Conservation (phyloP, 2,888 invertebrate species). For the Rhagium mordax region DNA sequence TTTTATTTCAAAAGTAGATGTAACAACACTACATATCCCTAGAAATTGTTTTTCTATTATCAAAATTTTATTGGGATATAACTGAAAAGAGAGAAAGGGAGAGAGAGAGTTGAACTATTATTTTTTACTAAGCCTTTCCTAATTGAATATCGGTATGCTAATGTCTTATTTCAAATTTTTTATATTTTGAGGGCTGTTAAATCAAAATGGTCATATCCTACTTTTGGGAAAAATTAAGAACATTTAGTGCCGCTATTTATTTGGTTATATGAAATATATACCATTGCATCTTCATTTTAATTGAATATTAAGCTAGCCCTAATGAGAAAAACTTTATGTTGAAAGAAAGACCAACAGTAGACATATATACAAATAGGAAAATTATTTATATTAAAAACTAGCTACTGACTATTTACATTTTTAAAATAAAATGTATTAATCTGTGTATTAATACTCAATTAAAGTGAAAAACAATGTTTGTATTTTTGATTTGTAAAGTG, state of each 20-base stretch:
- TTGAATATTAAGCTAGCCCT: too few relatives aligned
- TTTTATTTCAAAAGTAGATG: conserved; percentile 1
- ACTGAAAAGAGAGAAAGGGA: not conserved
- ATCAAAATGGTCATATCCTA: not conserved
- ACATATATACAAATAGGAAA: not conserved
- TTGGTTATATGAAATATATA: not conserved
- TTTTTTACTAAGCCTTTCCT: not conserved
- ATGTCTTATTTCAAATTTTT: not conserved
- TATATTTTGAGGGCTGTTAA: not conserved
- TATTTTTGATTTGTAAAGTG: not conserved
- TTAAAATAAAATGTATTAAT: not conserved
- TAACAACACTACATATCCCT: not conserved
- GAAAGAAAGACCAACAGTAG: not conserved
- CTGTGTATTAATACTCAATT: not conserved
- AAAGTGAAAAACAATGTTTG: not conserved
- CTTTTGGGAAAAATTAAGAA: not conserved
- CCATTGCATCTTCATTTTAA: not conserved
- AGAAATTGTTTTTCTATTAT: not conserved
- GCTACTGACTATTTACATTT: not conserved
- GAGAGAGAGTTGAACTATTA: not conserved
- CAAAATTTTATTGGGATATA: not conserved
- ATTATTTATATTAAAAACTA: not conserved
- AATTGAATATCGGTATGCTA: not conserved
- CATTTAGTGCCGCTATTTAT: not conserved
- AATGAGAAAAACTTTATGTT: not conserved